These are phyloP conservation scores for Poeciliopsis gracilis DNA, from an alignment of 2,797 vertebrate genomes.

Conservation along the genomic window DNA sequence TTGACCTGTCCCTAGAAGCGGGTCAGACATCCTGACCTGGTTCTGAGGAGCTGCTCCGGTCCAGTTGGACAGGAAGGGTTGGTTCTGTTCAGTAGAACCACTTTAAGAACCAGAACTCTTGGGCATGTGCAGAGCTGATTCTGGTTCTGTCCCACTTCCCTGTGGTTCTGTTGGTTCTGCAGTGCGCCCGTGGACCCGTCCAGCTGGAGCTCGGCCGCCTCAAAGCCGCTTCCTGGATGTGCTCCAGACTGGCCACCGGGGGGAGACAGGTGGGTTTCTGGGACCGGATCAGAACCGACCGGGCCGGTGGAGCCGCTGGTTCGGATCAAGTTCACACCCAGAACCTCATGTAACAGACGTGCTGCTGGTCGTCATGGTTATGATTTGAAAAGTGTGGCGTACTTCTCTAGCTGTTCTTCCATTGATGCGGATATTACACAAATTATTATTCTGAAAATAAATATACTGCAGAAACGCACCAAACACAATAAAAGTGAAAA, in stretches of 20 bases:
- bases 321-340: background rate
- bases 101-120: background rate
- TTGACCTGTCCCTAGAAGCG: no score
- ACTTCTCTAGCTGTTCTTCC: no score
- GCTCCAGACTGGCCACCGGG: constrained; percentile 83
- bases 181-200: constrained; percentile 93
- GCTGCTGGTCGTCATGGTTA: no score
- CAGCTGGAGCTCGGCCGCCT: constrained; percentile 91
- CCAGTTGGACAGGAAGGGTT: background rate
- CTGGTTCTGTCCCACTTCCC: background rate
- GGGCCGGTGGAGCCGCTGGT: no score
- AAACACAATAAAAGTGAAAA: no score
- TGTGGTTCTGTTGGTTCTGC: constrained; percentile 29
- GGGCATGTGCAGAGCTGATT: background rate
- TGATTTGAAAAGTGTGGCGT: no score
- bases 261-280: constrained; percentile 85
- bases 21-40: no score
- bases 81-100: background rate
- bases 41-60: no score
- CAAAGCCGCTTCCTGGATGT: constrained; percentile 90
- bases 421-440: no score
- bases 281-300: background rate
- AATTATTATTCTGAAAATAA: no score
- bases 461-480: no score
- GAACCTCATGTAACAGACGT: no score